These are phyloP conservation scores for Rhinoraja longicauda DNA, from an alignment of 2,797 vertebrate genomes.

Conservation along the genomic window DNA sequence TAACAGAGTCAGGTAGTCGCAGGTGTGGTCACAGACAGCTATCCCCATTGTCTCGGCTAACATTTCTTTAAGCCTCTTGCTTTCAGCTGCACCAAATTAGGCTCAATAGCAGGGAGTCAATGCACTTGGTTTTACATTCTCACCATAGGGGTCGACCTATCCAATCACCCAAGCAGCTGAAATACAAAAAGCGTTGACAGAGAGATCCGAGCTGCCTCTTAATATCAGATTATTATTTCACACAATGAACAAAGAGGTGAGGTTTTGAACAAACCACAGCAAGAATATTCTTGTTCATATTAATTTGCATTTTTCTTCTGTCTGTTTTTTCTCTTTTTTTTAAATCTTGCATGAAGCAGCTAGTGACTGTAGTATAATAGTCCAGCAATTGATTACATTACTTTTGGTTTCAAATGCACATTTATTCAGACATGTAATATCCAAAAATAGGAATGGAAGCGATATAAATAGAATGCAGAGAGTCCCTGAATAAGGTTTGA, in stretches of 20 bases:
- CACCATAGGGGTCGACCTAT: neutral
- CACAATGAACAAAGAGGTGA: slow-evolving; percentile 1
- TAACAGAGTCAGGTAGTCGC: neutral
- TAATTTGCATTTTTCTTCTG: neutral
- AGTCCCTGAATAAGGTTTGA: neutral
- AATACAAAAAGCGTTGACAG: neutral
- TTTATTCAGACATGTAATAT: neutral
- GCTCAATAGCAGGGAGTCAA: neutral
- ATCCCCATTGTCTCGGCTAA: neutral
- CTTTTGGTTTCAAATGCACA: neutral
- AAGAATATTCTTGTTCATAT: neutral
- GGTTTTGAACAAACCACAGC: neutral
- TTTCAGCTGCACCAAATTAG: neutral
- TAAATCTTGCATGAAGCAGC: neutral
- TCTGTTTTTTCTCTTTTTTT: neutral
- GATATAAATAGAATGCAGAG: no score
- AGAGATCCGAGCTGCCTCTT: neutral
- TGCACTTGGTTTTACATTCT: neutral
- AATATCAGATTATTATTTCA: slow-evolving; percentile 16
- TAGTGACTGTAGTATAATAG: neutral
- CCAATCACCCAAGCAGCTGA: neutral
- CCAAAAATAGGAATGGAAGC: neutral
- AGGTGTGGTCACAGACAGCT: neutral
- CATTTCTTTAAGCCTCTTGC: neutral
- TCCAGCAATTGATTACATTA: neutral